These are phyloP conservation scores for Catalaphyllia jardinei DNA, from an alignment of 64 coral and sea anemone genomes.

Conservation along the genomic window DNA sequence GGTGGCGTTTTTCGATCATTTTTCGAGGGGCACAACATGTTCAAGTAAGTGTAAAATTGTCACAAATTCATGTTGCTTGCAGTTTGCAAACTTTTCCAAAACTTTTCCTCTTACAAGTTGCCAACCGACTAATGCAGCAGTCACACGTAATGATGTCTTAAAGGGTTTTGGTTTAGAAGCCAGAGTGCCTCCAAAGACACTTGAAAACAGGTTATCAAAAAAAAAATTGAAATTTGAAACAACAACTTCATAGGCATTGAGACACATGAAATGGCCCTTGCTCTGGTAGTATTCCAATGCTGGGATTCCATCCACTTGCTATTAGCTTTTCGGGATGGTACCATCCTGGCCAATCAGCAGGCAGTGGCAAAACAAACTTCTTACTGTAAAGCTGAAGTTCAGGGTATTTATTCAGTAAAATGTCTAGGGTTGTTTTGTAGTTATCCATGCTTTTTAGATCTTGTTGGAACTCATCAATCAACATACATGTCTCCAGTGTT, in stretches of 20 bases:
- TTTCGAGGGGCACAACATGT: slow-evolving; percentile 23
- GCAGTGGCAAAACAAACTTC: slow-evolving; percentile 34
- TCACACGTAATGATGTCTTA: background rate
- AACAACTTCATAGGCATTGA: slow-evolving; percentile 46
- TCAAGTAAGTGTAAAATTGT: slow-evolving; percentile 37
- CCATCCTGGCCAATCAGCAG: slow-evolving; percentile 81
- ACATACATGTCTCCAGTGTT: slow-evolving; percentile 30
- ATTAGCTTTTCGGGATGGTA: slow-evolving; percentile 55
- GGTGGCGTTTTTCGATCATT: too few relatives aligned
- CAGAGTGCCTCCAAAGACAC: slow-evolving; percentile 30
- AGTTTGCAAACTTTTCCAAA: slow-evolving; percentile 16
- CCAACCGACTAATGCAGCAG: slow-evolving; percentile 41
- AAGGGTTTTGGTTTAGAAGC: slow-evolving; percentile 49
- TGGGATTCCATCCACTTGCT: slow-evolving; percentile 22
- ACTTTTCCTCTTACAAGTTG: slow-evolving; percentile 9
- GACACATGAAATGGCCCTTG: slow-evolving; percentile 73
- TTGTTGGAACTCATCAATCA: slow-evolving; percentile 71
- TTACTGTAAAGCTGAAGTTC: slow-evolving; percentile 23
- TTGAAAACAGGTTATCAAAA: slow-evolving; percentile 35
- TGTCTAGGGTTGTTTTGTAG: slow-evolving; percentile 29
- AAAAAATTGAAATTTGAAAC: slow-evolving; percentile 40
- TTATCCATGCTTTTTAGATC: slow-evolving; percentile 43
- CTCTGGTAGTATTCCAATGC: slow-evolving; percentile 42
- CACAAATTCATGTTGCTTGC: slow-evolving; percentile 30
- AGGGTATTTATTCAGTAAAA: slow-evolving; percentile 38